Evolutionary conservation across 1,140 invertebrate genomes (phyloP).

Genomic region (Melipona quadrifasciata): DNA sequence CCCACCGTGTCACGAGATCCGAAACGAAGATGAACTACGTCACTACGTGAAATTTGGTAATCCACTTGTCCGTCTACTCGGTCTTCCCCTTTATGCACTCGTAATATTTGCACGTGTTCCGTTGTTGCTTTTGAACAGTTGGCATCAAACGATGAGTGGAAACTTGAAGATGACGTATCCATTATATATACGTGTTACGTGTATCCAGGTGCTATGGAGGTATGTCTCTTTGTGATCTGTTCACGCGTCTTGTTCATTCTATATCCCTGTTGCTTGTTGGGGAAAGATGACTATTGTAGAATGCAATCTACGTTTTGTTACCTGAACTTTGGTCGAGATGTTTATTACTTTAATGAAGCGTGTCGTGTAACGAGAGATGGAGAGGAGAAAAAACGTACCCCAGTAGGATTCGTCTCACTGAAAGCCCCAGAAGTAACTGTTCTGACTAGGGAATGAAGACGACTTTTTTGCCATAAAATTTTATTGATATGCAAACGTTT

Average conservation of each 20-base stretch:
- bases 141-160: slow-evolving; percentile 47
- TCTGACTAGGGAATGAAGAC: too few relatives aligned
- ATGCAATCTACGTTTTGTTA: neutral
- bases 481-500: too few relatives aligned
- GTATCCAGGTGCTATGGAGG: neutral
- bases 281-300: neutral
- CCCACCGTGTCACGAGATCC: slow-evolving; percentile 36
- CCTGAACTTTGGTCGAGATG: neutral
- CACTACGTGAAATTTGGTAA: slow-evolving; percentile 57
- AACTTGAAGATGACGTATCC: slow-evolving; percentile 48
- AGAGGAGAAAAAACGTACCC: too few relatives aligned
- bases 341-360: neutral
- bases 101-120: slow-evolving; percentile 1
- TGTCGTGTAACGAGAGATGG: too few relatives aligned
- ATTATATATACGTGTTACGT: neutral
- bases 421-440: too few relatives aligned
- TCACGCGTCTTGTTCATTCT: neutral
- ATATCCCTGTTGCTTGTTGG: too few relatives aligned
- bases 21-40: slow-evolving; percentile 62
- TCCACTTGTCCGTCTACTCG: slow-evolving; percentile 54
- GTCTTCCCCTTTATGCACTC: slow-evolving; percentile 46
- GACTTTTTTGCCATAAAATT: too few relatives aligned
- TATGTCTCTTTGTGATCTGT: neutral
- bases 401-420: too few relatives aligned
- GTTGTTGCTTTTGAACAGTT: slow-evolving; percentile 37